Evolutionary conservation across 1,140 invertebrate genomes (phyloP).

Genomic region (Brachionus koreanus): DNA sequence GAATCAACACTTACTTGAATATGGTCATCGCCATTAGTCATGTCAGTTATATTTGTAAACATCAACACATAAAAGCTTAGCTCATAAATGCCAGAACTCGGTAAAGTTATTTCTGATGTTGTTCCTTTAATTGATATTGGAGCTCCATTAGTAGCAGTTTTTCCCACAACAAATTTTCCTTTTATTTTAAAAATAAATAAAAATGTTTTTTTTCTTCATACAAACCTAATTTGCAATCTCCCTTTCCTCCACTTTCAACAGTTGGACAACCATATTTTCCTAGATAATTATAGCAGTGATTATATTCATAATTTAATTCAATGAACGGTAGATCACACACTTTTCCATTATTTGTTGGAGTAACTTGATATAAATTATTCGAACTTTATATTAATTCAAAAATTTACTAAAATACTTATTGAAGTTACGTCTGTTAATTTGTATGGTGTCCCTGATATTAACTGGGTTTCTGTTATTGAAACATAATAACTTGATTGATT

Average conservation of each 20-base stretch:
- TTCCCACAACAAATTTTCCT: not conserved
- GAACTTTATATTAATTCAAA: not conserved
- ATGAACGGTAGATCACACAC: not conserved
- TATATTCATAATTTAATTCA: not conserved
- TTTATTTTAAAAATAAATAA: not conserved
- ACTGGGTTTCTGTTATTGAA: not conserved
- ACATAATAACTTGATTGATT: not conserved
- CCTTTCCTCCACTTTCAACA: not conserved
- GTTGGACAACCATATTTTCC: not conserved
- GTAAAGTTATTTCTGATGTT: not conserved
- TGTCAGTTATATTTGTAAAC: slow-evolving; percentile 10
- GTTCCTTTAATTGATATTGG: not conserved
- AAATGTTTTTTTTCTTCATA: not conserved
- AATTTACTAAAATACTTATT: not conserved
- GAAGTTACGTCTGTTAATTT: not conserved
- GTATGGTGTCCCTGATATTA: not conserved
- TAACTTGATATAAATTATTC: not conserved
- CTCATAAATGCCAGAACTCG: not conserved
- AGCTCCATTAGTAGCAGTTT: not conserved
- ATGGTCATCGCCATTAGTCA: not conserved
- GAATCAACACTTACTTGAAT: not conserved
- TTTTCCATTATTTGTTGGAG: not conserved
- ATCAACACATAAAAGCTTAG: slow-evolving; percentile 1
- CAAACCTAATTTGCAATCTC: not conserved
- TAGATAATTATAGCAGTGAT: not conserved